Percentiles rank a stretch among this genome's conserved stretches.
Evolutionary conservation across 2,888 invertebrate species (phyloP).

Genomic region (Perizoma affinitatum): DNA sequence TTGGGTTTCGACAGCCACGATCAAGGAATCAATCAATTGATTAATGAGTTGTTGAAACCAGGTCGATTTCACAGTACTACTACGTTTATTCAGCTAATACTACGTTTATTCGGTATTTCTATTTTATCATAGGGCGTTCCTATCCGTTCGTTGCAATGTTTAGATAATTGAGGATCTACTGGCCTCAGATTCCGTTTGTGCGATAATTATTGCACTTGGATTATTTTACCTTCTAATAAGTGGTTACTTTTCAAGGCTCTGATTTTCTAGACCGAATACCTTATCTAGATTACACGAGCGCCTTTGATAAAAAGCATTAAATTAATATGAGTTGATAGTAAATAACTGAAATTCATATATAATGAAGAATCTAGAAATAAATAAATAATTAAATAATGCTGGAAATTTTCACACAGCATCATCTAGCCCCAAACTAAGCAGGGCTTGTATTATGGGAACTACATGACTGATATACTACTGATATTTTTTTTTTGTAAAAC

Average conservation of each 20-base stretch:
- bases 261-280: background rate
- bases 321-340: no score
- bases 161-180: conserved; percentile 28
- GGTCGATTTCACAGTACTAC: conserved; percentile 62
- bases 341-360: no score
- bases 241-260: no score
- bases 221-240: conserved; percentile 2
- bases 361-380: no score
- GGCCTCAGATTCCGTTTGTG: conserved; percentile 17
- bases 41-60: conserved; percentile 62
- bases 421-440: no score
- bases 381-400: no score
- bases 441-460: no score
- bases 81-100: conserved; percentile 37
- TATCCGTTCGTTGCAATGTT: conserved; percentile 42
- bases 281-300: no score
- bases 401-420: no score
- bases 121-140: conserved; percentile 11
- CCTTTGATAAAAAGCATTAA: no score
- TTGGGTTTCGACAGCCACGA: conserved; percentile 58
- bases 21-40: conserved; percentile 60
- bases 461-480: no score
- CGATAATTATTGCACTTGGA: conserved; percentile 19
- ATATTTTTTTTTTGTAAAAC: no score
- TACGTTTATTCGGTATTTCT: conserved; percentile 5